Evolutionary conservation across 2,888 invertebrate genomes (phyloP), one percentile per base, ranked within the genome.

Genomic region (Drosophila cyrtoloma): DNA sequence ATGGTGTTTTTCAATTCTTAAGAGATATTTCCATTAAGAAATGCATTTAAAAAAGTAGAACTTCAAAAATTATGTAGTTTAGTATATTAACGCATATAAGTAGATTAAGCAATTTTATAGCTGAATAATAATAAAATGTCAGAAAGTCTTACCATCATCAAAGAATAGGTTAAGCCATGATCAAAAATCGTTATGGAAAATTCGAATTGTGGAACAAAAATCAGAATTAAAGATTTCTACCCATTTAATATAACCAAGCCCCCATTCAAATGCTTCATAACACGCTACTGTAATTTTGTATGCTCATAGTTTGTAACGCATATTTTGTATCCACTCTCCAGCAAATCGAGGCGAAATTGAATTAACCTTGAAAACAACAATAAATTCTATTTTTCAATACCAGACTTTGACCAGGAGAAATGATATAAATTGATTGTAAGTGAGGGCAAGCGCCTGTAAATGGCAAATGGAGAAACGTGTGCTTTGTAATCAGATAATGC

Each of bases 331-430:
- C 9, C n/a, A 28, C 14, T 47, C 26, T 50, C 55, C 55, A 67
- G 12, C n/a, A 42, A 60, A 44, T 66, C 61, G 60, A 32, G 5
- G 28, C 44, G 64, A 79, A 77, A 91, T 86, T 77, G 57, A 71
- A 89, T 77, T 86, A 81, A 77, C 85, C 84, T 89, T 89, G 74
- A 52, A 60, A 60, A 33, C 53, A 30, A 74, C 73, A 64, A 81
- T 71, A 56, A 77, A 70, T 70, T 67, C 62, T 64, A 50, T 47
- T 50, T 53, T 19, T 61, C 51, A 56, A 60, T 32, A 26, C 33
- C 35, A 22, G 37, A 5, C 19, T 37, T 42, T 16, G 22, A 16
- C 12, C 35, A 39, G 14, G 28, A 57, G 47, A 39, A 74, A 37
- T 60, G 22, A 50, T 16, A 60, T 59, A 44, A 61, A 68, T 71